Evolutionary conservation across 2,113 vertebrate species (phyloP).

Genomic region (Lathamus discolor): DNA sequence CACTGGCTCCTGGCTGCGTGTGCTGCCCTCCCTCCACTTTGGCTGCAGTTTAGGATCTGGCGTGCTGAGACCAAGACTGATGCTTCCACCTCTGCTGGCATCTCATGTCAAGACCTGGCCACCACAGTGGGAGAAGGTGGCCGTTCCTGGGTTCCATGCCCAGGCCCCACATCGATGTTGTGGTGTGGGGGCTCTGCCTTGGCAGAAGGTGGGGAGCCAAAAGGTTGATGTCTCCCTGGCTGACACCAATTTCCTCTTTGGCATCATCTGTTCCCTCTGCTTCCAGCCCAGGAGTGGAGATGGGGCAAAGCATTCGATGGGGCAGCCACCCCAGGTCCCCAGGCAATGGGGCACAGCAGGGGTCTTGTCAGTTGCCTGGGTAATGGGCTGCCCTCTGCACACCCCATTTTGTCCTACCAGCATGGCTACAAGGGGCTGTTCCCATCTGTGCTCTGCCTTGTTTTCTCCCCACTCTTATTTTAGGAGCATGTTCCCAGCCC

Average conservation of each 20-base stretch:
- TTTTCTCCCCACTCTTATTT: slow-evolving; percentile 60
- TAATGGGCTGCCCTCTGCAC: background rate
- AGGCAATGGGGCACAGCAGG: rapidly evolving
- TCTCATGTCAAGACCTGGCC: background rate
- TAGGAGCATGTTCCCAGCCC: slow-evolving; percentile 20
- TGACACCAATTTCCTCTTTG: background rate
- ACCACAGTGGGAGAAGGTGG: background rate
- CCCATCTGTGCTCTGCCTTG: background rate
- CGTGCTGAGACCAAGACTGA: rapidly evolving
- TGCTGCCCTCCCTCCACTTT: background rate
- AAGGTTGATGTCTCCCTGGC: background rate
- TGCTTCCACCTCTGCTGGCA: background rate
- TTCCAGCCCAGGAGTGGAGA: background rate
- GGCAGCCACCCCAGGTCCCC: background rate
- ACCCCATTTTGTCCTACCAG: rapidly evolving
- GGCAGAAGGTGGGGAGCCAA: background rate
- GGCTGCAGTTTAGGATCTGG: rapidly evolving
- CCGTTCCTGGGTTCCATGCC: background rate
- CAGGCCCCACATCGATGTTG: rapidly evolving
- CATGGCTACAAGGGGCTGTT: background rate
- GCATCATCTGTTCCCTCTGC: background rate
- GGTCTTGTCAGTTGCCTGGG: rapidly evolving
- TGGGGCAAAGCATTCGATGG: background rate
- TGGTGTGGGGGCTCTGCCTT: background rate
- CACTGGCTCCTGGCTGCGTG: rapidly evolving